Evolutionary conservation across 2,113 vertebrate genomes (phyloP), one percentile per base, ranked within the genome.

Genomic region (Micromys minutus): DNA sequence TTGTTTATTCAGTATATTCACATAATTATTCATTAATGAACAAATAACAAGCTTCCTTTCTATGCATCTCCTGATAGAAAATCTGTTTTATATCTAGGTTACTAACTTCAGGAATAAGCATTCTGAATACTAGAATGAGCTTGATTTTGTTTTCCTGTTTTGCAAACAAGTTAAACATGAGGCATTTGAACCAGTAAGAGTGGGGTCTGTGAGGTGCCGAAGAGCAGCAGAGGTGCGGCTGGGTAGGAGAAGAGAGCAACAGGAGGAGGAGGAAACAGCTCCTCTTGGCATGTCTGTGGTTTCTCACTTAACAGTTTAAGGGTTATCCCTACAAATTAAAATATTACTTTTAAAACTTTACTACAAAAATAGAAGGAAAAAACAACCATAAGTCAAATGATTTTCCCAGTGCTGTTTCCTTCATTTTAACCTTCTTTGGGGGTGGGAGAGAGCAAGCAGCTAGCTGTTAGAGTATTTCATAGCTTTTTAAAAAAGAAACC

Each of bases 401-500:
- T 90, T 71, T 83, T 24, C 8, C 29, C 19, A 57, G 11, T 87
- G 31, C 29, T 90, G 4, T 61, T 90, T n/a, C 29, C 67, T 75
- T 93, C 12, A 34, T 90, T 86, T 80, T 65, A 24, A 24, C 36
- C 7, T 45, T 31, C 11, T 81, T 50, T 57, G 17, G 36, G 84
- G 13, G 31, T 85, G 34, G 45, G 42, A 36, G 65, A 26, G 12
- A 39, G 22, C 34, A 71, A 52, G 22, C 22, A 52, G 22, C 63
- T 52, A 59, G 6, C 31, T 89, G 67, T 65, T 92, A n/a, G 39
- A 88, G 36, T 63, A 72, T 50, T 42, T 91, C 26, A n/a, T 45
- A 86, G 26, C 84, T 96, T 95, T 94, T 92, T 96, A 87, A 47
- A 87, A 65, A 77, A 31, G 34, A 92, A 96, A 67, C 76, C 26